Conservation (phyloP, 1,140 invertebrate genomes). For the Stegodyphus mimosarum region DNA sequence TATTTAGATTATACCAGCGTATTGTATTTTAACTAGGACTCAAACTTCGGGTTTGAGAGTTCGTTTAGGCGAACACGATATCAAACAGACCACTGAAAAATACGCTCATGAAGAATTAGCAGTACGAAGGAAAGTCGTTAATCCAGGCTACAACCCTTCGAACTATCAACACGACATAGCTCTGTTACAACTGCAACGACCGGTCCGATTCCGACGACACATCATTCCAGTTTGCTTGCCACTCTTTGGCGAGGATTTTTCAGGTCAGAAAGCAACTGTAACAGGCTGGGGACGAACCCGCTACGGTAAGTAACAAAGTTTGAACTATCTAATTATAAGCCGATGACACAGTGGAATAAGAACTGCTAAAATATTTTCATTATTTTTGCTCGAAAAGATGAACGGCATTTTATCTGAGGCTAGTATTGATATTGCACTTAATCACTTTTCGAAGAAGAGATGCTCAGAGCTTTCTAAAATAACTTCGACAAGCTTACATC, state of each 20-base stretch:
- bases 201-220: conserved; percentile 80
- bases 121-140: conserved; percentile 82
- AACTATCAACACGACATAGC: conserved; percentile 89
- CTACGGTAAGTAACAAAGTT: conserved; percentile 35
- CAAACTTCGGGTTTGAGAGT: conserved; percentile 75
- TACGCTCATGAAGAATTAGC: conserved; percentile 87
- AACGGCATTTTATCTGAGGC: too few relatives aligned
- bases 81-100: conserved; percentile 82
- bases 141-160: conserved; percentile 65
- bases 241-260: conserved; percentile 69
- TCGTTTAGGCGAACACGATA: conserved; percentile 90
- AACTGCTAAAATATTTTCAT: too few relatives aligned
- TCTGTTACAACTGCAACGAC: conserved; percentile 78
- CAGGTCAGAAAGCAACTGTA: conserved; percentile 63
- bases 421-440: too few relatives aligned
- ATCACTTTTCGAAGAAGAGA: too few relatives aligned
- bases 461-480: too few relatives aligned
- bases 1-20: background rate
- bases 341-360: too few relatives aligned
- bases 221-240: conserved; percentile 90
- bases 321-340: background rate
- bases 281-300: conserved; percentile 64
- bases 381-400: too few relatives aligned
- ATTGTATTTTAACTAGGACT: conserved; percentile 56
- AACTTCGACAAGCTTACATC: too few relatives aligned